Percentiles rank a stretch among this genome's conserved stretches.
These are phyloP conservation scores for Amyelois transitella DNA, from an alignment of 1,140 invertebrate species.

Conservation along the genomic window DNA sequence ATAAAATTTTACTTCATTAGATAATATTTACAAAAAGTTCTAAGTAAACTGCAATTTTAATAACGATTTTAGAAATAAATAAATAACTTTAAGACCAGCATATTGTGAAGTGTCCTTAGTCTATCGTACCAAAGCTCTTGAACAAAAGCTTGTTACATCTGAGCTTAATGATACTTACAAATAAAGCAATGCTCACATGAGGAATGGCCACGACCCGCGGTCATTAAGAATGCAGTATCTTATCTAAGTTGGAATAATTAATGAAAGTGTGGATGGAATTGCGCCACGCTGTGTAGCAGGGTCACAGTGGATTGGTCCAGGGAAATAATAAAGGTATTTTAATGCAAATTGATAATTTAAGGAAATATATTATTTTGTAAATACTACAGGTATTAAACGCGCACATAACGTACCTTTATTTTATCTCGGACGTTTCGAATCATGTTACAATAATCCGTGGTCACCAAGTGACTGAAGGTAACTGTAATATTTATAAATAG, in stretches of 20 bases:
- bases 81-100: constrained; percentile 13
- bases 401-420: too few relatives aligned
- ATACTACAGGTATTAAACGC: too few relatives aligned
- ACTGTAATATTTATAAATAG: too few relatives aligned
- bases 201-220: constrained; percentile 46
- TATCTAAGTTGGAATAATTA: constrained; percentile 72
- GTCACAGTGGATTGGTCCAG: background rate
- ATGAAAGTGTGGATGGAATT: constrained; percentile 66
- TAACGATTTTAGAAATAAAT: too few relatives aligned
- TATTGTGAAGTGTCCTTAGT: background rate
- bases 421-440: too few relatives aligned
- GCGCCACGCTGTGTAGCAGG: constrained; percentile 54
- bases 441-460: too few relatives aligned
- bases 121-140: background rate
- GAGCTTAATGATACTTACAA: constrained; percentile 43
- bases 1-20: too few relatives aligned
- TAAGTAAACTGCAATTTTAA: too few relatives aligned
- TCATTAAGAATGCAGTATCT: constrained; percentile 70
- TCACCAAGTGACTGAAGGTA: too few relatives aligned
- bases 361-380: too few relatives aligned
- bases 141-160: constrained; percentile 9
- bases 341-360: background rate
- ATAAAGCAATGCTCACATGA: constrained; percentile 51
- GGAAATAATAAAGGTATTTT: background rate
- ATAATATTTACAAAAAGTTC: too few relatives aligned